Evolutionary conservation across 2,888 invertebrate species (phyloP).

Genomic region (Drosophila flavopinicola): DNA sequence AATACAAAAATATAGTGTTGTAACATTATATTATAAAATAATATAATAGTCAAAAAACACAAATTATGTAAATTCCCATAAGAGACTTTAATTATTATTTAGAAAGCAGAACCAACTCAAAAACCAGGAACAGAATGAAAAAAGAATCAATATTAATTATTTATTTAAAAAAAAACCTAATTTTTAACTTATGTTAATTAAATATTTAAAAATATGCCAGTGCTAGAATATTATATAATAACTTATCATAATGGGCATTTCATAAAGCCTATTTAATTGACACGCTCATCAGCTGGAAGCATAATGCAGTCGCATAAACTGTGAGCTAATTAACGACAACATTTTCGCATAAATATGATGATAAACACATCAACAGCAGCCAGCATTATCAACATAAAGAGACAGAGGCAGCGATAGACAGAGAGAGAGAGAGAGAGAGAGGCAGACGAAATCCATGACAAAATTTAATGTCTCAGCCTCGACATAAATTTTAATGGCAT

Average conservation of each 20-base stretch:
- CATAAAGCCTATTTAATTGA: constrained; percentile 9
- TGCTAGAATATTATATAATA: not conserved
- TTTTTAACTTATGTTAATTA: too few relatives aligned
- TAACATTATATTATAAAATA: too few relatives aligned
- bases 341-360: constrained; percentile 49
- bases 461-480: constrained; percentile 52
- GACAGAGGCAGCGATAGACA: not conserved
- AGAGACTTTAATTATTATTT: too few relatives aligned
- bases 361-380: constrained; percentile 59
- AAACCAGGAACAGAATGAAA: too few relatives aligned
- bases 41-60: too few relatives aligned
- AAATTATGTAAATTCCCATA: too few relatives aligned
- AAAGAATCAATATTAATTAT: too few relatives aligned
- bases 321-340: constrained; percentile 49
- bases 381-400: constrained; percentile 17
- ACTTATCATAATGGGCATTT: constrained; percentile 1
- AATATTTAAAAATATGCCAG: too few relatives aligned
- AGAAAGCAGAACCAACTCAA: too few relatives aligned
- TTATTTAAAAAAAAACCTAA: too few relatives aligned
- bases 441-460: constrained; percentile 43
- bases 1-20: too few relatives aligned
- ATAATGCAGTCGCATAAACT: constrained; percentile 41
- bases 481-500: constrained; percentile 67
- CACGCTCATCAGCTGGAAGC: constrained; percentile 1
- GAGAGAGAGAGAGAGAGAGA: constrained; percentile 1